phyloP scores from a whole-genome alignment of 1,140 invertebrate genomes.

The Calephelis nemesis region DNA sequence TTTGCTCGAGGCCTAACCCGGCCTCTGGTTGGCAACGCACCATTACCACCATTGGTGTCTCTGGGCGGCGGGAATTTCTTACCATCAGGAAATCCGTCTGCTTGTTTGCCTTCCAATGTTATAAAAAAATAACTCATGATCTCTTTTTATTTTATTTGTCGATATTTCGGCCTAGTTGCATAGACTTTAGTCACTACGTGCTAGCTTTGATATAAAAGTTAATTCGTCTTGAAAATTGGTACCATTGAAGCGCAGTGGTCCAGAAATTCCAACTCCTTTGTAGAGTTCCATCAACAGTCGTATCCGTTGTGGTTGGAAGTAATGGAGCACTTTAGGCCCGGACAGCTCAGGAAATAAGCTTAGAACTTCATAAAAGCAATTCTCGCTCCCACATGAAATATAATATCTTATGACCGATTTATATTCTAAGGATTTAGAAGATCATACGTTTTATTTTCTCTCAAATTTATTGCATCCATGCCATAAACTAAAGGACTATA shows the following conservation, averaged over 20 bases:
- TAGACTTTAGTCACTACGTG: no score
- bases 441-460: constrained; percentile 38
- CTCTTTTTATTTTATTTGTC: no score
- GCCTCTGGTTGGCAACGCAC: no score
- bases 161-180: no score
- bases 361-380: constrained; percentile 78
- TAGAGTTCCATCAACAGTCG: constrained; percentile 50
- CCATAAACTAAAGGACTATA: no score
- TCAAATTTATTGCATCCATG: background rate
- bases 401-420: constrained; percentile 65
- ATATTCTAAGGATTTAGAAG: constrained; percentile 72
- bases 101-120: no score
- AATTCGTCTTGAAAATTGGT: constrained; percentile 44
- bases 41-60: no score
- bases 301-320: constrained; percentile 54
- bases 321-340: constrained; percentile 75
- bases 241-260: constrained; percentile 55
- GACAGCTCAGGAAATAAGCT: constrained; percentile 75
- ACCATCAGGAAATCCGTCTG: no score
- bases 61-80: no score
- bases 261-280: constrained; percentile 68
- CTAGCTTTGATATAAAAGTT: background rate
- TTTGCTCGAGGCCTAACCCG: no score
- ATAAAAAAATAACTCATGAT: no score
- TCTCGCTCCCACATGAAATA: constrained; percentile 72